Evolutionary conservation across 1,140 invertebrate species (phyloP).

Genomic region (Bombus turneri): DNA sequence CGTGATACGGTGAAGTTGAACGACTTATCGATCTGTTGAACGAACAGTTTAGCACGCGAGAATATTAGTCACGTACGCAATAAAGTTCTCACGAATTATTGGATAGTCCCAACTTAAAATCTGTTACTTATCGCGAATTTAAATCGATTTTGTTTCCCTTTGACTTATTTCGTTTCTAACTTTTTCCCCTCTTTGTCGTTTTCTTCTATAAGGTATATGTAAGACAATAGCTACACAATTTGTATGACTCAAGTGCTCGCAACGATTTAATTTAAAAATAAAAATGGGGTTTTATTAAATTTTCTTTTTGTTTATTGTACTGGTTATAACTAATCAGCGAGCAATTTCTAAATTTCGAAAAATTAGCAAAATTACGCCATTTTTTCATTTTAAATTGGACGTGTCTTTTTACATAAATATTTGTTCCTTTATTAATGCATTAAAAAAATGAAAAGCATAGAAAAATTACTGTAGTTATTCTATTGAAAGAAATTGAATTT

Average conservation of each 20-base stretch:
- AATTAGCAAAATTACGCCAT: neutral
- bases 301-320: no score
- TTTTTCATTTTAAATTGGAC: no score
- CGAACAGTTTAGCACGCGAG: slow-evolving; percentile 7
- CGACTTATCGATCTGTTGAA: slow-evolving; percentile 49
- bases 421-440: no score
- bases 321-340: no score
- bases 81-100: slow-evolving; percentile 42
- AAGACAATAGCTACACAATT: no score
- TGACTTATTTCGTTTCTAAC: neutral
- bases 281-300: no score
- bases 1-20: slow-evolving; percentile 37
- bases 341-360: neutral
- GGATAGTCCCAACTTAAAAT: slow-evolving; percentile 25
- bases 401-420: no score
- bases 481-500: neutral
- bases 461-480: neutral
- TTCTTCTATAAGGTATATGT: no score
- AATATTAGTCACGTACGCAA: slow-evolving; percentile 60
- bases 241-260: no score
- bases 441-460: neutral
- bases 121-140: slow-evolving; percentile 26
- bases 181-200: neutral
- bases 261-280: no score
- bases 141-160: neutral